These are phyloP conservation scores for Micrasema minimum DNA, from an alignment of 1,140 invertebrate genomes.

Conservation along the genomic window DNA sequence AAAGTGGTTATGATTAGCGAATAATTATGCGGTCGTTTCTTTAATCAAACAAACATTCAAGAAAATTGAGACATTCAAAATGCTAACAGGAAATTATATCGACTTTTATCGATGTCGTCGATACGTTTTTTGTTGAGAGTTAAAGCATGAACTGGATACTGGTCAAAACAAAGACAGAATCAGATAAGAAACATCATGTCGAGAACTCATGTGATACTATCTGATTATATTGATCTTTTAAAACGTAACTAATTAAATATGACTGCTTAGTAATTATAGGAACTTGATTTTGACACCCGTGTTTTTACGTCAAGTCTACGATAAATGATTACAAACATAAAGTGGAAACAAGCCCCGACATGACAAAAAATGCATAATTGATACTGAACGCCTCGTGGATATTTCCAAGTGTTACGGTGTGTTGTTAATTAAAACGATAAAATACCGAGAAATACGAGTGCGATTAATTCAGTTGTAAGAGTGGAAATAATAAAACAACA, in stretches of 20 bases:
- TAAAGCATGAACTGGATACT: not conserved
- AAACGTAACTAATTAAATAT: too few relatives aligned
- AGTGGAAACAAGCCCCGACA: not conserved
- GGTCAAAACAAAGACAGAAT: constrained; percentile 15
- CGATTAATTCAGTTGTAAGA: not conserved
- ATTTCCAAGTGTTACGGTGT: not conserved
- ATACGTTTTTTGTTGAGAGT: not conserved
- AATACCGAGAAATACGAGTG: not conserved
- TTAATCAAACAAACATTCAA: too few relatives aligned
- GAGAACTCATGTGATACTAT: constrained; percentile 9
- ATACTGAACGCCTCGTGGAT: too few relatives aligned
- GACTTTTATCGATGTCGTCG: not conserved
- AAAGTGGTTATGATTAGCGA: too few relatives aligned
- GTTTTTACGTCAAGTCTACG: too few relatives aligned
- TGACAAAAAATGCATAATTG: too few relatives aligned
- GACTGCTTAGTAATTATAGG: too few relatives aligned
- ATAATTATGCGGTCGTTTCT: too few relatives aligned
- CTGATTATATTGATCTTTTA: not conserved
- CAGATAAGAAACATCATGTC: constrained; percentile 4
- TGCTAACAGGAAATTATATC: not conserved
- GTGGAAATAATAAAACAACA: constrained; percentile 16
- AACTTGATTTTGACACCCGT: too few relatives aligned
- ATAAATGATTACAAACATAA: not conserved
- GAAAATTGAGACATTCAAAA: not conserved
- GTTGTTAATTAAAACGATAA: not conserved